Evolutionary conservation across 2,888 invertebrate species (phyloP).

Genomic region (Drosophila formosana): DNA sequence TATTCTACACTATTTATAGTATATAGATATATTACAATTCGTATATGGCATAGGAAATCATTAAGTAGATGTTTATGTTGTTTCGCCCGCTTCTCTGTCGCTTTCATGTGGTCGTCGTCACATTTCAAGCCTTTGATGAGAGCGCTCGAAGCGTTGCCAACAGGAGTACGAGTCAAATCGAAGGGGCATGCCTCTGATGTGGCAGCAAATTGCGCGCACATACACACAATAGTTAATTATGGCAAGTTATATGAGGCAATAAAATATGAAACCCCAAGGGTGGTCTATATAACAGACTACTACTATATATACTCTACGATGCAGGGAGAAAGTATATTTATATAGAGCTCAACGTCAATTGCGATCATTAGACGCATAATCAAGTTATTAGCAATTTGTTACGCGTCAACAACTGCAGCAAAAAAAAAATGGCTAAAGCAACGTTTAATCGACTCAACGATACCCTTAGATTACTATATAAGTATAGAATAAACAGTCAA

Average conservation of each 20-base stretch:
- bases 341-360: slow-evolving; percentile 47
- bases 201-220: slow-evolving; percentile 64
- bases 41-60: slow-evolving; percentile 69
- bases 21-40: slow-evolving; percentile 26
- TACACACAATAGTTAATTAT: slow-evolving; percentile 59
- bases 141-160: slow-evolving; percentile 2
- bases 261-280: slow-evolving; percentile 56
- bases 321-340: slow-evolving; percentile 22
- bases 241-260: slow-evolving; percentile 60
- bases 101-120: slow-evolving; percentile 79
- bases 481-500: no score
- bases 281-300: slow-evolving; percentile 44
- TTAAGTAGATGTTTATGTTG: slow-evolving; percentile 80
- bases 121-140: slow-evolving; percentile 68
- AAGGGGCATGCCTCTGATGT: slow-evolving; percentile 66
- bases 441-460: neutral
- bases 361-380: slow-evolving; percentile 75
- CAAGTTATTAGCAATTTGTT: slow-evolving; percentile 76
- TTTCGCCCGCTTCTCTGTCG: slow-evolving; percentile 24
- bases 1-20: slow-evolving; percentile 13
- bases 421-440: neutral
- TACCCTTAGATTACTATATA: neutral
- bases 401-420: slow-evolving; percentile 60
- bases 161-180: slow-evolving; percentile 29
- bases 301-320: slow-evolving; percentile 9